Percentiles rank a stretch among this genome's conserved stretches.
Conservation (phyloP, 2,113 vertebrate genomes). For the Ia io region DNA sequence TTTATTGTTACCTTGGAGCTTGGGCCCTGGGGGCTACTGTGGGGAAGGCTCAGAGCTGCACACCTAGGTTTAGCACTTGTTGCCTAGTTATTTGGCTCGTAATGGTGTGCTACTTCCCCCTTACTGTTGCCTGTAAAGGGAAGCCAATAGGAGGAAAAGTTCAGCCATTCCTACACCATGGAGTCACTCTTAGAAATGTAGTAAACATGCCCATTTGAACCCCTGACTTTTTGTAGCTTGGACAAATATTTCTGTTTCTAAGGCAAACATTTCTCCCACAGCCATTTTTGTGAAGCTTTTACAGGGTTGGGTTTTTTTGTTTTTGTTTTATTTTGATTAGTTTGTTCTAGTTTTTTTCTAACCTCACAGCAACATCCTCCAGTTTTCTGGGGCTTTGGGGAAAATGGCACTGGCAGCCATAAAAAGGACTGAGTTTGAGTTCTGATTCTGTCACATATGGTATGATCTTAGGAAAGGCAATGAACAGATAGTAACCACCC, state of each 20-base stretch:
- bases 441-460: neutral
- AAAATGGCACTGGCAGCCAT: neutral
- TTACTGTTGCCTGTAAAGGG: neutral
- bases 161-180: constrained; percentile 26
- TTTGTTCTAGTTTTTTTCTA: neutral
- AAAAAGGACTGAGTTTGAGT: neutral
- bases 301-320: neutral
- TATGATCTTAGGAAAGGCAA: neutral
- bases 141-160: constrained; percentile 4
- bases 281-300: neutral
- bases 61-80: neutral
- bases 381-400: neutral
- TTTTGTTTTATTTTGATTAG: neutral
- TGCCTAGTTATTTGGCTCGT: neutral
- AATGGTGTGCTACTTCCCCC: neutral
- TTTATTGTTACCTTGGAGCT: neutral
- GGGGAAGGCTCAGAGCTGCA: neutral
- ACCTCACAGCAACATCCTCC: neutral
- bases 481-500: neutral
- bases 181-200: constrained; percentile 5
- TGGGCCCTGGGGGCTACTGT: neutral
- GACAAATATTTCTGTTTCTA: constrained; percentile 35
- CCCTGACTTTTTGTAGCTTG: constrained; percentile 1
- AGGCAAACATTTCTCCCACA: constrained; percentile 34
- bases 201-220: neutral